These are phyloP conservation scores for Zaprionus ornatus DNA, from an alignment of 1,140 invertebrate genomes.

Conservation along the genomic window DNA sequence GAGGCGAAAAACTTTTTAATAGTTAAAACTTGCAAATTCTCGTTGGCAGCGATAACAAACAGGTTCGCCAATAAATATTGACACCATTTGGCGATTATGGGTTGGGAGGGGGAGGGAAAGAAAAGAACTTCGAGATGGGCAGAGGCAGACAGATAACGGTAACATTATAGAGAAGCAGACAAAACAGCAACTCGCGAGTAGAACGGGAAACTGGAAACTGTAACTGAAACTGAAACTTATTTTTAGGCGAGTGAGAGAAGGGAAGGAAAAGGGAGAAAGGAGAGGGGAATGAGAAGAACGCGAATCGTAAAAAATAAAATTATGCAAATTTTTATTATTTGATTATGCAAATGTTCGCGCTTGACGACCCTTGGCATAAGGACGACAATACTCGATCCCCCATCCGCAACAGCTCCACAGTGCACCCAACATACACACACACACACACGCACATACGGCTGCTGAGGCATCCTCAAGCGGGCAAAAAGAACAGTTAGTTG, in stretches of 20 bases:
- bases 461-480: slow-evolving; percentile 55
- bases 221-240: slow-evolving; percentile 62
- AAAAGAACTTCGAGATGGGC: not conserved
- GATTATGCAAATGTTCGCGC: slow-evolving; percentile 83
- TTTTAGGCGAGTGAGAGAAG: not conserved
- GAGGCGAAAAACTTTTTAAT: slow-evolving; percentile 66
- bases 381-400: slow-evolving; percentile 70
- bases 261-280: not conserved
- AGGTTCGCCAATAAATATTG: slow-evolving; percentile 83
- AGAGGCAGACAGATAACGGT: slow-evolving; percentile 58
- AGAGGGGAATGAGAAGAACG: slow-evolving; percentile 34
- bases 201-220: slow-evolving; percentile 45
- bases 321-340: slow-evolving; percentile 84
- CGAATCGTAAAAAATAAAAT: slow-evolving; percentile 83
- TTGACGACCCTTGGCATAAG: slow-evolving; percentile 84
- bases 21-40: slow-evolving; percentile 79
- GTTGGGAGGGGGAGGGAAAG: slow-evolving; percentile 1
- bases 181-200: slow-evolving; percentile 42
- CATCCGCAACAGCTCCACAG: slow-evolving; percentile 1
- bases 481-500: slow-evolving; percentile 67
- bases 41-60: slow-evolving; percentile 71
- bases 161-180: slow-evolving; percentile 61
- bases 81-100: slow-evolving; percentile 76
- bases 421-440: slow-evolving; percentile 1
- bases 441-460: slow-evolving; percentile 44